phyloP scores from a whole-genome alignment of 2,888 invertebrate species.

The Ferdinandea cuprea region DNA sequence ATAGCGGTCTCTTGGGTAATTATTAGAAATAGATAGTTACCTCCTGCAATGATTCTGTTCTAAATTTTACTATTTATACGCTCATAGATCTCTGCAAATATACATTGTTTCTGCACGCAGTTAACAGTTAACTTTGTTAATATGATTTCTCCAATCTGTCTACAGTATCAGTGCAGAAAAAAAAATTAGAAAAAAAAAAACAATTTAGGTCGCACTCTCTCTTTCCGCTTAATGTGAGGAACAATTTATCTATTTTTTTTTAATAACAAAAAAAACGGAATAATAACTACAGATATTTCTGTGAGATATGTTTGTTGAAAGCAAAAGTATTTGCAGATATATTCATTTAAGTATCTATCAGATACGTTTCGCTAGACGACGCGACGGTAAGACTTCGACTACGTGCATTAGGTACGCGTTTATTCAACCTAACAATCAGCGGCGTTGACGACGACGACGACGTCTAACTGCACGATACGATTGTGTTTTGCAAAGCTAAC shows the following conservation, averaged over 20 bases:
- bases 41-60: too few species aligned
- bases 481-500: slow-evolving; percentile 64
- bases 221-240: slow-evolving; percentile 41
- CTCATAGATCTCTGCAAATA: too few species aligned
- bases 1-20: too few species aligned
- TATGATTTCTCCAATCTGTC: slow-evolving; percentile 20
- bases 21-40: too few species aligned
- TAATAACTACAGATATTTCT: slow-evolving; percentile 68
- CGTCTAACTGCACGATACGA: slow-evolving; percentile 64
- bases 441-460: slow-evolving; percentile 65
- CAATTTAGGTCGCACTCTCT: slow-evolving; percentile 63
- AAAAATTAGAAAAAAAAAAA: slow-evolving; percentile 16
- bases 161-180: slow-evolving; percentile 23
- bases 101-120: too few species aligned
- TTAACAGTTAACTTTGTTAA: not conserved
- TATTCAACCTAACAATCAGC: slow-evolving; percentile 51
- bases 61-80: too few species aligned
- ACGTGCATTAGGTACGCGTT: slow-evolving; percentile 59
- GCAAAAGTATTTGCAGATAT: slow-evolving; percentile 67
- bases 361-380: slow-evolving; percentile 51
- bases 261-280: slow-evolving; percentile 49
- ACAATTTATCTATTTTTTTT: slow-evolving; percentile 29
- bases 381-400: slow-evolving; percentile 58
- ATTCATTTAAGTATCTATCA: slow-evolving; percentile 73
- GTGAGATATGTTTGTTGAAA: slow-evolving; percentile 72